Conservation (phyloP, 2,888 invertebrate genomes). For the Platerodrilus igneus region DNA sequence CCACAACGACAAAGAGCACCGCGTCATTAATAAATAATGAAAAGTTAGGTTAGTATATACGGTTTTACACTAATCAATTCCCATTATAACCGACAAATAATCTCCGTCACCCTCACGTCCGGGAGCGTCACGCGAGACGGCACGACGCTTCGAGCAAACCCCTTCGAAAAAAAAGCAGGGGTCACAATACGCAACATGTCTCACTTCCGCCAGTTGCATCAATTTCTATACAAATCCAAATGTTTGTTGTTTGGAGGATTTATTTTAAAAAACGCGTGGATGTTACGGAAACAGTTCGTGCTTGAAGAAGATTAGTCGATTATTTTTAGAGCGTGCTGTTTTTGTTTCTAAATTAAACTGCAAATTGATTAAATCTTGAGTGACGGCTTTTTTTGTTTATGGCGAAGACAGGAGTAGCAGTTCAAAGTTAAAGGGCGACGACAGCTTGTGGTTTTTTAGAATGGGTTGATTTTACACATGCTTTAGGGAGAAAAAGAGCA, state of each 20-base stretch:
- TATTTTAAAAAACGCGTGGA: constrained; percentile 16
- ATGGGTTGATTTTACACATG: too few species aligned
- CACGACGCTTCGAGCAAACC: constrained; percentile 21
- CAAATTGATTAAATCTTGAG: constrained; percentile 9
- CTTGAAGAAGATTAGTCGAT: constrained; percentile 14
- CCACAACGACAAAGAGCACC: too few species aligned
- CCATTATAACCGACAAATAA: constrained; percentile 30
- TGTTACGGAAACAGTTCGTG: constrained; percentile 13
- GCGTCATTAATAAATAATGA: constrained; percentile 6
- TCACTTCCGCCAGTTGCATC: constrained; percentile 32
- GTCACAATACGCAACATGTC: constrained; percentile 32
- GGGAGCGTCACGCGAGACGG: constrained; percentile 24
- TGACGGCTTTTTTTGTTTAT: too few species aligned
- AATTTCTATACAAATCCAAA: constrained; percentile 25
- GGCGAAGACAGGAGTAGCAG: too few species aligned
- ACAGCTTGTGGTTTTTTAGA: too few species aligned
- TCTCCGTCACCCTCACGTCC: constrained; percentile 24
- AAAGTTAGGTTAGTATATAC: constrained; percentile 3
- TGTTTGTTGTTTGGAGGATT: constrained; percentile 13
- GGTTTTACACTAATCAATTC: constrained; percentile 29
- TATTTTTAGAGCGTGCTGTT: constrained; percentile 16
- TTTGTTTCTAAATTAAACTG: constrained; percentile 12
- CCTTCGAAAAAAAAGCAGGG: too few species aligned
- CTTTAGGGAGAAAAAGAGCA: too few species aligned
- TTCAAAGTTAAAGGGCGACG: too few species aligned